These are phyloP conservation scores for Drosophila santomea DNA, from an alignment of 1,140 invertebrate species.

Conservation along the genomic window DNA sequence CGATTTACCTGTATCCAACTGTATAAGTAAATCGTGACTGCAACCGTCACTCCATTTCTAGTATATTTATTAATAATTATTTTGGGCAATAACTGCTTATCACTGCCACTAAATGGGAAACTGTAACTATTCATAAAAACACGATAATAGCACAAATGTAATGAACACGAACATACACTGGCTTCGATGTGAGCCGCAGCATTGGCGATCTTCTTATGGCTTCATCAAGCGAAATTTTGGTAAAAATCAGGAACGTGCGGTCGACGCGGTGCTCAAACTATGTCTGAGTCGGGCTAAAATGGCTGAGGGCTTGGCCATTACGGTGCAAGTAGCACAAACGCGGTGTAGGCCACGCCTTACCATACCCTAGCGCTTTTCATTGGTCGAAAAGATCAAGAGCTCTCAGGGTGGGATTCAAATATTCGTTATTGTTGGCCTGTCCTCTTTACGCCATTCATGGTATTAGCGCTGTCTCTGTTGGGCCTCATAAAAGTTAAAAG, in stretches of 20 bases:
- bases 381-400: not conserved
- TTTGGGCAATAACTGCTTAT: too few species aligned
- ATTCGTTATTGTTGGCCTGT: not conserved
- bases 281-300: constrained; percentile 46
- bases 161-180: not conserved
- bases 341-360: constrained; percentile 10
- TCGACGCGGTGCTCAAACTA: constrained; percentile 45
- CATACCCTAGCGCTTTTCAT: not conserved
- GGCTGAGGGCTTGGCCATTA: constrained; percentile 14
- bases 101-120: not conserved
- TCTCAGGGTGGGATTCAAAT: not conserved
- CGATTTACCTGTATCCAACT: not conserved
- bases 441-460: not conserved
- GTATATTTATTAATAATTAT: too few species aligned
- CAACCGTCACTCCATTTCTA: too few species aligned
- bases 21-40: not conserved
- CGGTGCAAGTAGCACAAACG: constrained; percentile 5
- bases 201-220: not conserved
- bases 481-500: not conserved
- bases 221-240: not conserved
- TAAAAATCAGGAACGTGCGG: constrained; percentile 39
- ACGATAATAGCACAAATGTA: not conserved
- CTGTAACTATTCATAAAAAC: not conserved
- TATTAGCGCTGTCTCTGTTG: constrained; percentile 1
- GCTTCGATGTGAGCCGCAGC: not conserved